Base-by-base conservation (phyloP, 2,797 vertebrate genomes). In the Erpetoichthys calabaricus region DNA sequence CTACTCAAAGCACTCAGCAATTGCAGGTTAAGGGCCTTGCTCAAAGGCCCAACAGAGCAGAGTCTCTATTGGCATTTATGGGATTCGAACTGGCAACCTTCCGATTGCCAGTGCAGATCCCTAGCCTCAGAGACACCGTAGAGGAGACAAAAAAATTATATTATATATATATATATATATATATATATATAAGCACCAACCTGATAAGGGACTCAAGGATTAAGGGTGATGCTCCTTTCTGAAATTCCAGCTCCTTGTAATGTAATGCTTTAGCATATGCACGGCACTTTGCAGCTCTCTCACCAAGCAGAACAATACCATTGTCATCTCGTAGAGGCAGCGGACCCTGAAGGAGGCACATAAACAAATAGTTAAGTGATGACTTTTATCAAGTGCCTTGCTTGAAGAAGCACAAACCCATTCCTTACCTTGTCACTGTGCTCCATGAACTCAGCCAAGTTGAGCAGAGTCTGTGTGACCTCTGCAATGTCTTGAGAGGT, bases 181-280 rank as follows among this genome's bases (percentile, higher is more conserved):
- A n/a, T n/a, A n/a, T n/a, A n/a, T n/a, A n/a, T n/a, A n/a, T n/a
- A n/a, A 3, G 45, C 3, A 44, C 86, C 65, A 92, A 98, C 96
- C 96, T 99, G 86, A 99, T 98, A 3, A 99, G 91, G 51, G 94
- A 92, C 72, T 99, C 96, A 1, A 99, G 78, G 65, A 99, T 99
- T 56, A 94, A 91, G 0, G 96, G 95, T 3, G 86, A 91, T 4
- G 93, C 81, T 1, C 95, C 94, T 63, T 99, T 99, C 73, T 99
- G 96, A 71, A 99, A 99, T 75, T 99, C 96, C 76, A 99, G 84
- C 66, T 99, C 96, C 75, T 99, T 99, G 82, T 99, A 99, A 80
- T 99, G 96, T 6, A 99, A 76, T 1, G 95, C 96, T 57, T 99
- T 99, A 69, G 96, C 96, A 1, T 99, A 99, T 0, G 96, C 96